Conservation (phyloP, 2,113 vertebrate genomes). For the Prietella phreatophila region DNA sequence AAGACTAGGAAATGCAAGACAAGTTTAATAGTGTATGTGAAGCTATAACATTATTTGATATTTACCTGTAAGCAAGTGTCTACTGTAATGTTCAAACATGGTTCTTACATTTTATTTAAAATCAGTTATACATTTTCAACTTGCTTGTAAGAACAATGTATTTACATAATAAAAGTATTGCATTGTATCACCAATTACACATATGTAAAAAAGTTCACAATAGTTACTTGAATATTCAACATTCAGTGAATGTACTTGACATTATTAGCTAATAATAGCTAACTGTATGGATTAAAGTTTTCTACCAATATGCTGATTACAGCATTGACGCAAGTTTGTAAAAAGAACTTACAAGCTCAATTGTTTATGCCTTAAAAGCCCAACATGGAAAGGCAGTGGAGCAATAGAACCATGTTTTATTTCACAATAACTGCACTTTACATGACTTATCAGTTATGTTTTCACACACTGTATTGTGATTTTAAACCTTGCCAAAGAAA, state of each 20-base stretch:
- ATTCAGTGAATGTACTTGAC: not conserved
- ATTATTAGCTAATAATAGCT: not conserved
- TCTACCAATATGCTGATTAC: not conserved
- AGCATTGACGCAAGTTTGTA: not conserved
- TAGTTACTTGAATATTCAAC: not conserved
- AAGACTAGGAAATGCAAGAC: not conserved
- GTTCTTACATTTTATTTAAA: not conserved
- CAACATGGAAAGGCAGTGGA: not conserved
- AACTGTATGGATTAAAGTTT: not conserved
- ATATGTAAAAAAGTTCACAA: not conserved
- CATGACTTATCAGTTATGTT: not conserved
- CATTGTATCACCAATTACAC: not conserved
- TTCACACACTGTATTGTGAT: not conserved
- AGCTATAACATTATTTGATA: not conserved
- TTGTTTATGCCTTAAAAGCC: not conserved
- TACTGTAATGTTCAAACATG: not conserved
- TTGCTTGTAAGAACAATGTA: not conserved
- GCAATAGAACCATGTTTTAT: not conserved
- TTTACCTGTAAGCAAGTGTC: not conserved
- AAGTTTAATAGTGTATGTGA: not conserved
- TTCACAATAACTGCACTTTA: not conserved
- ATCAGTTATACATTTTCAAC: not conserved
- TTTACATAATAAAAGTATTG: not conserved
- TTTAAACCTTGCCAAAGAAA: not conserved
- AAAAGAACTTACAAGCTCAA: not conserved